Evolutionary conservation across 1,140 invertebrate species (phyloP), one percentile per base, ranked within the genome.

Genomic region (Spodoptera litura): DNA sequence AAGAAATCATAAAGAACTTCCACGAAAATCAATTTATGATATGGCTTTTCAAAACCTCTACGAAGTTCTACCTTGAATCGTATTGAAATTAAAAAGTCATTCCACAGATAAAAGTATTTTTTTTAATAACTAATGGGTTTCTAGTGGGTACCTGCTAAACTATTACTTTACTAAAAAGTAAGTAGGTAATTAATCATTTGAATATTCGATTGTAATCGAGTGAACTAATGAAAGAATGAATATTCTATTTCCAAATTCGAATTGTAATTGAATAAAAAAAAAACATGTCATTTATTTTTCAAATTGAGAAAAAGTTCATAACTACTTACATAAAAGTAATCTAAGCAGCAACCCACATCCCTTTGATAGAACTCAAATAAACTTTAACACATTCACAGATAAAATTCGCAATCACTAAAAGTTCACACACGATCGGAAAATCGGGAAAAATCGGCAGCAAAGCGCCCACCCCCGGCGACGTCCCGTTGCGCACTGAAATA

Each of bases 401-500:
- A 72, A 68, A 56, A 59, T 59, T 51, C 38, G 64, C 59, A 78
- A 56, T 70, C 78, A 83, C 82, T 70, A 81, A 84, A 87, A 83
- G 80, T 87, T 84, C 68, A 53, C 72, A 55, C 77, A 58, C 81
- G 82, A 79, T 73, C 79, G 83, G 53, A 75, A 81, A 71, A 68
- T 79, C 68, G 31, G 61, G 66, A 56, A 62, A 75, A 52, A 49
- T 61, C 10, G 13, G 44, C 79, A 62, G 56, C 78, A 64, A 74
- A 81, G 59, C 86, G 78, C 64, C 81, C 83, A 64, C 80, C 78
- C 82, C 78, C 66, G 4, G 4, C 76, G 71, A 81, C 31, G 58
- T 25, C 76, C 55, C 31, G 61, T 79, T 71, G 81, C 82, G 80
- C 71, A 88, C 85, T 87, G 86, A 80, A 52, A 75, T 78, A 79